phyloP scores from a whole-genome alignment of 2,797 vertebrate species.

The Naso thynnoides region DNA sequence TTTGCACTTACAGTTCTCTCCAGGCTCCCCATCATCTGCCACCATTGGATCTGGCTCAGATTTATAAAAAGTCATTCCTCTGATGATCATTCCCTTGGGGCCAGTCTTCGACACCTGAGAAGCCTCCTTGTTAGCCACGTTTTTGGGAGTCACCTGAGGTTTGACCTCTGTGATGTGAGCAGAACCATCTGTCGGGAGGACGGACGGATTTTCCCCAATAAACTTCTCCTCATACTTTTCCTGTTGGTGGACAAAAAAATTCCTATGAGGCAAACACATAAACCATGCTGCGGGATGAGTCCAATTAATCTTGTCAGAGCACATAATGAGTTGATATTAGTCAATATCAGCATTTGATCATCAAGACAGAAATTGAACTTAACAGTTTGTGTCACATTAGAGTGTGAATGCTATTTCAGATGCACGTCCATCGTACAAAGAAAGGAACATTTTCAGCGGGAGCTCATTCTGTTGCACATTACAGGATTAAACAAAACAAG shows the following conservation, averaged over 20 bases:
- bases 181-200: conserved; percentile 74
- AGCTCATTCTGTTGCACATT: not conserved
- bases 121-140: conserved; percentile 62
- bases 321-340: not conserved
- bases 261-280: conserved; percentile 4
- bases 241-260: conserved; percentile 72
- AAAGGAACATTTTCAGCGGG: not conserved
- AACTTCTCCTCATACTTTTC: conserved; percentile 88
- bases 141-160: conserved; percentile 37
- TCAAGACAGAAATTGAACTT: not conserved
- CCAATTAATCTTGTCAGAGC: not conserved
- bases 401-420: not conserved
- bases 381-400: not conserved
- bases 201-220: conserved; percentile 80
- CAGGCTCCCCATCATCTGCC: conserved; percentile 89
- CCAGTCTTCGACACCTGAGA: conserved; percentile 60
- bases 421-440: not conserved
- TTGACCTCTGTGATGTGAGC: conserved; percentile 58
- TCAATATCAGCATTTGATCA: not conserved
- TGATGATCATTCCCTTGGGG: conserved; percentile 85
- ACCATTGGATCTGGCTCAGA: conserved; percentile 86
- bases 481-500: not conserved
- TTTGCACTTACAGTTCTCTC: conserved; percentile 90
- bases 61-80: conserved; percentile 97
- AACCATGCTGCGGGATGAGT: conserved; percentile 1